Base-by-base conservation (phyloP, 35 echinoderm and acorn worm genomes). In the Ptychodera flava region DNA sequence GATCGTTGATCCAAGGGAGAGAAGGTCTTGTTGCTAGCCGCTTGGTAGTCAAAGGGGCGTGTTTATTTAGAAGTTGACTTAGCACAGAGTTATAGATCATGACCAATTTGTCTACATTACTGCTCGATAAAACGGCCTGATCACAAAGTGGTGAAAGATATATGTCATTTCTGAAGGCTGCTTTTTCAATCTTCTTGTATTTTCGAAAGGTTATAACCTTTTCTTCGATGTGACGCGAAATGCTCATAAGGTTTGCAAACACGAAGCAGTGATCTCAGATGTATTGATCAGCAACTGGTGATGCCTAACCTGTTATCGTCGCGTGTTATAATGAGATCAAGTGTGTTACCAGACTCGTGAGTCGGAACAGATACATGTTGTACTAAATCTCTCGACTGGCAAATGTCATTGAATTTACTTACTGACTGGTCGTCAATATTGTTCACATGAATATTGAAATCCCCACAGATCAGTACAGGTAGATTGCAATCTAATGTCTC, bases 1-100 rank as follows among this genome's bases (percentile, higher is more conserved):
- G 28, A 15, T 90, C 83, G 36, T 35, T 85, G 36, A 85, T 79
- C 83, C 89, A 90, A 6, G 89, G 89, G n/a, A 85, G 64, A 36
- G 28, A 31, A 79, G 89, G 75, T 36, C 84, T 32, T 33, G 80
- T 75, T 64, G 38, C 29, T 6, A 90, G 85, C 0, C 34, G 16
- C n/a, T 77, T 78, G 85, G 82, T 90, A 30, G 28, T 34, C 29
- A 36, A 29, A 34, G 89, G 89, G 35, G 83, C 89, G 38, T 90
- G 89, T 12, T 85, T 36, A 79, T 90, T 77, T 16, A 90, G 38
- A 16, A 85, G 36, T 85, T 90, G 32, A 31, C 76, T 27, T 27
- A 90, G 35, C 1, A 52, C 32, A 15, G 0, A 29, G 22, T 85
- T 80, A 36, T 90, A 90, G 15, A 78, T 33, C 32, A 77, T 29